Conservation (phyloP, 1,140 invertebrate genomes). For the Campoletis sonorensis region DNA sequence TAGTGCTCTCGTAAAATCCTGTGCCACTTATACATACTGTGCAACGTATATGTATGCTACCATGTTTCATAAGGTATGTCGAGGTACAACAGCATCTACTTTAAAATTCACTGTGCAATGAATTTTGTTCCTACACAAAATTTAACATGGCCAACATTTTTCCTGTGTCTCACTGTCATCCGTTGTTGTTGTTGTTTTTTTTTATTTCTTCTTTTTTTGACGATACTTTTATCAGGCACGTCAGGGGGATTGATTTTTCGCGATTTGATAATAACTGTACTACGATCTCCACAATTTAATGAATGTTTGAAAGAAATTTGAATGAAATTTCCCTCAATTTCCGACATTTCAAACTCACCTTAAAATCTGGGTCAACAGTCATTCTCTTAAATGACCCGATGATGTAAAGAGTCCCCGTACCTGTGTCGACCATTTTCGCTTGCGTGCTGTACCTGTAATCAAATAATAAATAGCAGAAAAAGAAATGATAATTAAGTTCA, state of each 20-base stretch:
- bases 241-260: background rate
- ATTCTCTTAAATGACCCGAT: constrained; percentile 88
- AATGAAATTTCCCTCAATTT: background rate
- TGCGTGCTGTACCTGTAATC: constrained; percentile 83
- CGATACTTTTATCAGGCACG: background rate
- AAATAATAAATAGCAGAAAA: background rate
- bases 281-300: no score
- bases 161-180: no score
- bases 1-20: constrained; percentile 62
- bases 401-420: constrained; percentile 86
- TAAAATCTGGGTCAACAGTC: constrained; percentile 83
- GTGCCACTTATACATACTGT: constrained; percentile 37
- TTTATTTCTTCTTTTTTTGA: no score
- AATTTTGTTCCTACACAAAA: no score
- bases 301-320: no score
- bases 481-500: background rate
- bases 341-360: constrained; percentile 72
- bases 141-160: no score
- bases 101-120: constrained; percentile 53
- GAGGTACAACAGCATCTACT: constrained; percentile 61
- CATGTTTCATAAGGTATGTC: constrained; percentile 19
- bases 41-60: constrained; percentile 25
- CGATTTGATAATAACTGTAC: background rate
- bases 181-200: no score
- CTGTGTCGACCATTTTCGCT: constrained; percentile 87